Percentiles rank a stretch among this genome's conserved stretches.
phyloP scores from a whole-genome alignment of 2,888 invertebrate species.

The Zeuzera pyrina region DNA sequence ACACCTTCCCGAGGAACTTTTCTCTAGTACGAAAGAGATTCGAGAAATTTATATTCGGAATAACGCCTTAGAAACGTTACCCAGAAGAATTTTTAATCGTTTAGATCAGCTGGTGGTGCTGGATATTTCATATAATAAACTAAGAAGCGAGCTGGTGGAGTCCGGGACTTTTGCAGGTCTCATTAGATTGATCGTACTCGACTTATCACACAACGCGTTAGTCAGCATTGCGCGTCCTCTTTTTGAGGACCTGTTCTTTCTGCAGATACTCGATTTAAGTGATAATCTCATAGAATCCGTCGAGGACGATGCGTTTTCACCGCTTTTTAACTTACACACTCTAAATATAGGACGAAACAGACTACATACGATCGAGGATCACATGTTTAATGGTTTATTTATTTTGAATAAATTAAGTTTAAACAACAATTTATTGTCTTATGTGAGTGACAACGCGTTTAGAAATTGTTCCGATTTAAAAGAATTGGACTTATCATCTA shows the following conservation, averaged over 20 bases:
- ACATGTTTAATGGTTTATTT: constrained; percentile 87
- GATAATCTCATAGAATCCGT: constrained; percentile 89
- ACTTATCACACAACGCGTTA: constrained; percentile 87
- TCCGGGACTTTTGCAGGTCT: constrained; percentile 89
- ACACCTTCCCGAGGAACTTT: constrained; percentile 85
- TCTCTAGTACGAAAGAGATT: constrained; percentile 85
- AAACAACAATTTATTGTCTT: constrained; percentile 86
- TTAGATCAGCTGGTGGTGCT: constrained; percentile 89
- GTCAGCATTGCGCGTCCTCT: constrained; percentile 85
- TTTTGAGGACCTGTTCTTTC: constrained; percentile 89
- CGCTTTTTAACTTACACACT: constrained; percentile 90
- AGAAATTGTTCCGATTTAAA: constrained; percentile 90
- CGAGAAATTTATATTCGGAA: constrained; percentile 89
- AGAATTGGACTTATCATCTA: constrained; percentile 91
- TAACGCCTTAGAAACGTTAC: constrained; percentile 88
- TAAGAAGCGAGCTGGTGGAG: constrained; percentile 89
- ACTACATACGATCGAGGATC: constrained; percentile 83
- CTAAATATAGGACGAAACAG: constrained; percentile 91
- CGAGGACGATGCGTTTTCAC: constrained; percentile 89
- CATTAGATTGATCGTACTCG: constrained; percentile 88
- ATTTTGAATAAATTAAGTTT: constrained; percentile 87
- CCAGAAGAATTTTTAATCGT: constrained; percentile 87
- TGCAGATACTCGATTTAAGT: constrained; percentile 88
- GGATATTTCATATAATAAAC: constrained; percentile 88
- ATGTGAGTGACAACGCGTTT: constrained; percentile 84